phyloP scores from a whole-genome alignment of 2,113 vertebrate species.

The Ammodramus savannarum region DNA sequence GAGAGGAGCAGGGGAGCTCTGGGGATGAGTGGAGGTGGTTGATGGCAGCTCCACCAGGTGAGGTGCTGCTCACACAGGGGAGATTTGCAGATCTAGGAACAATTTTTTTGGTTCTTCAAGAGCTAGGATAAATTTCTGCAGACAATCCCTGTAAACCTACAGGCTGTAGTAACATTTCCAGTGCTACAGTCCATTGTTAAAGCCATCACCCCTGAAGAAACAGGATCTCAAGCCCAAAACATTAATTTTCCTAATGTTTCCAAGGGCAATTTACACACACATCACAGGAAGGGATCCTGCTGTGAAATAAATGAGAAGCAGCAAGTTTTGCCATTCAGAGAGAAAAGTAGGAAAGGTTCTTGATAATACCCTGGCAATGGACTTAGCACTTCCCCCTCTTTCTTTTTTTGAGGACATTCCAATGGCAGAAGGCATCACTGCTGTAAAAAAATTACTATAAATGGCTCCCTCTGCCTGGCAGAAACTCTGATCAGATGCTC shows the following conservation, averaged over 20 bases:
- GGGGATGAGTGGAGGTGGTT: not conserved
- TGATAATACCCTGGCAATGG: not conserved
- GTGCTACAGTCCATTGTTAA: not conserved
- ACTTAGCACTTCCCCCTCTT: not conserved
- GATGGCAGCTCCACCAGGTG: not conserved
- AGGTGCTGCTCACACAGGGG: not conserved
- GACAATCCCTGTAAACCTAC: not conserved
- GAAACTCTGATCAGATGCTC: not conserved
- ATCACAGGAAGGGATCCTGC: not conserved
- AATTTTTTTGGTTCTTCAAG: not conserved
- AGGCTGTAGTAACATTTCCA: not conserved
- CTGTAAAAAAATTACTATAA: not conserved
- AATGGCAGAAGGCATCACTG: not conserved
- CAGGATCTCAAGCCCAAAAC: not conserved
- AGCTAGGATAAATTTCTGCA: not conserved
- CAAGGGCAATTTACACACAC: not conserved
- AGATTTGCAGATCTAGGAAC: not conserved
- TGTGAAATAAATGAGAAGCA: not conserved
- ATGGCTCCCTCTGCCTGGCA: not conserved
- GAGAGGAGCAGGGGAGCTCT: not conserved
- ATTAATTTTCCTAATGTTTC: not conserved
- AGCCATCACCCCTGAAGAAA: not conserved
- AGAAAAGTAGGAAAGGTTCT: not conserved
- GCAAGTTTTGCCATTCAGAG: conserved; percentile 28
- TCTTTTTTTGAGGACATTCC: not conserved